Evolutionary conservation across 2,113 vertebrate species (phyloP), one percentile per base, ranked within the genome.

Genomic region (Tragelaphus imberbis): DNA sequence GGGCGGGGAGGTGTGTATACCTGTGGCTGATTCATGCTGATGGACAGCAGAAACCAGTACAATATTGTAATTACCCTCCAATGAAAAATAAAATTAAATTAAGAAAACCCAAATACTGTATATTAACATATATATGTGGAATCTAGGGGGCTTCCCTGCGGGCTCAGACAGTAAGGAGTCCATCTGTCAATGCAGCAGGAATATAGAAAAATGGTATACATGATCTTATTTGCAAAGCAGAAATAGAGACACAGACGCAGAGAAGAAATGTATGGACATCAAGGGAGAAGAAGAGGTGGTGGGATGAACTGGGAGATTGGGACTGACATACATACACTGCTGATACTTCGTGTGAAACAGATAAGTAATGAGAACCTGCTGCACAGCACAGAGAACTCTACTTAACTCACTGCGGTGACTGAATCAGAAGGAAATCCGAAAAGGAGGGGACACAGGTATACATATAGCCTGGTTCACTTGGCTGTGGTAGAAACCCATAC

Each of bases 321-420:
- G 40, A 7, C 0, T 27, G 71, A 44, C 71, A 13, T 1, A 7
- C 19, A 0, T 0, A 10, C 9, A 12, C n/a, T 71, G 19, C 23
- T 77, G n/a, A 71, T 23, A 13, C 68, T 40, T 19, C 0, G 10
- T 71, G 19, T 71, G 68, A 40, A 40, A 23, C 9, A 40, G 68
- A 1, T 4, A 6, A 3, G n/a, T 6, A 6, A 12, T 0, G 68
- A 44, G 71, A 7, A 23, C 71, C 71, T 44, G 12, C 36, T 2
- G 11, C 40, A 3, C 12, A 7, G 71, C 36, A 40, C 68, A 44
- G 71, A 7, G 21, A 14, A 7, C 71, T 44, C 71, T 7, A 1
- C 23, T 77, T 44, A 77, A 7, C 25, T 77, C 71, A 25, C 40
- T 0, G 40, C 3, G 12, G 71, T 7, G 71, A 27, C 71, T 27